These are phyloP conservation scores for Oriolus oriolus DNA, from an alignment of 2,113 vertebrate species.

Conservation along the genomic window DNA sequence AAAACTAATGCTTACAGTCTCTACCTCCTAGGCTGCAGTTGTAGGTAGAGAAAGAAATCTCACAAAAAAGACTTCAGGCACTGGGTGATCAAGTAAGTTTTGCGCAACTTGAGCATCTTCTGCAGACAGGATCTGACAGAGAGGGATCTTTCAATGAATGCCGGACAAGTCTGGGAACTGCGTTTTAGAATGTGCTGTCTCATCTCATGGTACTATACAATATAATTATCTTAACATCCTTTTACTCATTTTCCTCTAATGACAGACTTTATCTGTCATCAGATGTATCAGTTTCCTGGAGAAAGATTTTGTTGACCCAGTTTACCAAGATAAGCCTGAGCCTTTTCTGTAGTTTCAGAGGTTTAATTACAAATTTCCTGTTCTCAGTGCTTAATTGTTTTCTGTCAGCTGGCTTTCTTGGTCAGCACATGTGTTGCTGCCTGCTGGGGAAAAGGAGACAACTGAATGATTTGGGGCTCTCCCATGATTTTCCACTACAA, in stretches of 20 bases:
- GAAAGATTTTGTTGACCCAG: background rate
- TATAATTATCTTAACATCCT: background rate
- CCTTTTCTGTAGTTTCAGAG: background rate
- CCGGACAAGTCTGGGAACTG: background rate
- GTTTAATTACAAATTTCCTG: background rate
- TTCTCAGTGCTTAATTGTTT: background rate
- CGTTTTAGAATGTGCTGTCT: background rate
- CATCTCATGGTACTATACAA: background rate
- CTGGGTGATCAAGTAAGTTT: background rate
- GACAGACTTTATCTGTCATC: background rate
- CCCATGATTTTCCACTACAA: background rate
- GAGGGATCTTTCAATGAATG: background rate
- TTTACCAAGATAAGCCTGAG: background rate
- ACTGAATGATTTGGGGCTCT: background rate
- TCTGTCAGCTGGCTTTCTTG: background rate
- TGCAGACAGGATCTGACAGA: background rate
- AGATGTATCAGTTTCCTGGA: background rate
- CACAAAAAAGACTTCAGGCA: background rate
- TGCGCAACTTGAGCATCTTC: background rate
- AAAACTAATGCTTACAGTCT: background rate
- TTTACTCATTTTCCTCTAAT: conserved; percentile 1
- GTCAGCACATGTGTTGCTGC: background rate
- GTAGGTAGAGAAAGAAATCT: background rate
- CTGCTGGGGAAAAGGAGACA: background rate
- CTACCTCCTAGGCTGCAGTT: background rate